Percentiles rank a stretch among this genome's conserved stretches.
phyloP scores from a whole-genome alignment of 2,888 invertebrate genomes.

The Drosophila meridionalis region DNA sequence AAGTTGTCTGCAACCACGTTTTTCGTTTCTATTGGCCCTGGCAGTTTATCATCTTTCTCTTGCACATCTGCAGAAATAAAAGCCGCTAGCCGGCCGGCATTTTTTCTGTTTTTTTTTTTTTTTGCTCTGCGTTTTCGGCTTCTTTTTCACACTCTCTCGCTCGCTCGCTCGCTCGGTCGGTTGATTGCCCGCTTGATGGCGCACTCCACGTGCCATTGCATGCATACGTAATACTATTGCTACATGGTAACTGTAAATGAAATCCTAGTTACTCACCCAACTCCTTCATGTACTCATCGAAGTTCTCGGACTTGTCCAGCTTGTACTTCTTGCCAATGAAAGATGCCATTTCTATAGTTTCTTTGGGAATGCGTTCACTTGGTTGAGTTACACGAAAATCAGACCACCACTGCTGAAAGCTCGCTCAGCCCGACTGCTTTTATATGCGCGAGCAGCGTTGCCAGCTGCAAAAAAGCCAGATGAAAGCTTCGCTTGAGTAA shows the following conservation, averaged over 20 bases:
- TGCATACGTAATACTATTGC: background rate
- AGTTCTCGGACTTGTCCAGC: slow-evolving; percentile 91
- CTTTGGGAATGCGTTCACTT: slow-evolving; percentile 20
- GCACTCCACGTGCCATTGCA: slow-evolving; percentile 11
- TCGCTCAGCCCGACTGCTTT: slow-evolving; percentile 28
- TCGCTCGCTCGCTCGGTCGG: background rate
- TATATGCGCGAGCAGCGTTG: slow-evolving; percentile 42
- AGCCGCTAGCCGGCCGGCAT: slow-evolving; percentile 67
- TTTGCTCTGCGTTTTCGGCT: slow-evolving; percentile 49
- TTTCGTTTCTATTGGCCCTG: slow-evolving; percentile 43
- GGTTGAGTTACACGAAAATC: slow-evolving; percentile 25
- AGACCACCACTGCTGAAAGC: slow-evolving; percentile 52
- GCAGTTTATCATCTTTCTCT: slow-evolving; percentile 31
- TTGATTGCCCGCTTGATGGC: background rate
- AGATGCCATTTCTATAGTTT: slow-evolving; percentile 77
- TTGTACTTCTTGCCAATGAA: slow-evolving; percentile 92
- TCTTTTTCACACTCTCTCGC: slow-evolving; percentile 14
- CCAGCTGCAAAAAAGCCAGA: slow-evolving; percentile 23
- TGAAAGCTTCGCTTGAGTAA: slow-evolving; percentile 34
- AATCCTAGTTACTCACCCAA: slow-evolving; percentile 88
- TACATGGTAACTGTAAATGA: background rate
- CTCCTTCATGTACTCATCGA: slow-evolving; percentile 95
- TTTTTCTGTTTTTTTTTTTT: slow-evolving; percentile 23
- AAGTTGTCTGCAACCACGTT: slow-evolving; percentile 53
- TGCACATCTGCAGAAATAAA: slow-evolving; percentile 37